phyloP scores from a whole-genome alignment of 2,888 invertebrate genomes.

The Epiblema foenella region DNA sequence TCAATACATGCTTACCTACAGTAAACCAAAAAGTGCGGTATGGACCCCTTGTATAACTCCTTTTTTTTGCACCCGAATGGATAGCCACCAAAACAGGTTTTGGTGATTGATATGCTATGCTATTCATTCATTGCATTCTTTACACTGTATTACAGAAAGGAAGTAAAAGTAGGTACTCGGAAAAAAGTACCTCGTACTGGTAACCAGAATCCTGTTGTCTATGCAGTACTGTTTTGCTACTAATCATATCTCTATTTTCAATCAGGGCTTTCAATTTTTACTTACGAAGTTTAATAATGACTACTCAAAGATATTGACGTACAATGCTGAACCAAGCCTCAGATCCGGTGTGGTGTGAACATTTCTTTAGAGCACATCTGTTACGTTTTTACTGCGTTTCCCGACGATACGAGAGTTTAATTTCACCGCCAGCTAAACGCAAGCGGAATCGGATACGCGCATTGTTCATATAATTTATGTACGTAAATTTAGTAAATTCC shows the following conservation, averaged over 20 bases:
- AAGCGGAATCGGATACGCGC: slow-evolving; percentile 32
- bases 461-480: slow-evolving; percentile 36
- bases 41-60: not conserved
- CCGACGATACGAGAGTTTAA: slow-evolving; percentile 33
- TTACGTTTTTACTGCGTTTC: slow-evolving; percentile 28
- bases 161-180: too few relatives aligned
- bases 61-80: not conserved
- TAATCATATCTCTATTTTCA: not conserved
- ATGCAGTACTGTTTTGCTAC: too few relatives aligned
- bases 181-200: too few relatives aligned
- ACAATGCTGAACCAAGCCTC: slow-evolving; percentile 23
- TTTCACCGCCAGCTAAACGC: slow-evolving; percentile 36
- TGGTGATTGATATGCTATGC: too few relatives aligned
- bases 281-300: slow-evolving; percentile 17
- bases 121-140: not conserved
- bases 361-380: slow-evolving; percentile 14
- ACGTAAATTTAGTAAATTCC: slow-evolving; percentile 13
- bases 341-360: slow-evolving; percentile 39
- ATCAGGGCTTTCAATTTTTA: slow-evolving; percentile 1
- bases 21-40: not conserved
- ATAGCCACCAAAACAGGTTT: not conserved
- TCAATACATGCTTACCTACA: not conserved
- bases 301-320: slow-evolving; percentile 18
- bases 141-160: not conserved
- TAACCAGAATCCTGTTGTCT: too few relatives aligned